Evolutionary conservation across 2,888 invertebrate genomes (phyloP), one percentile per base, ranked within the genome.

Genomic region (Drosophila affinis): DNA sequence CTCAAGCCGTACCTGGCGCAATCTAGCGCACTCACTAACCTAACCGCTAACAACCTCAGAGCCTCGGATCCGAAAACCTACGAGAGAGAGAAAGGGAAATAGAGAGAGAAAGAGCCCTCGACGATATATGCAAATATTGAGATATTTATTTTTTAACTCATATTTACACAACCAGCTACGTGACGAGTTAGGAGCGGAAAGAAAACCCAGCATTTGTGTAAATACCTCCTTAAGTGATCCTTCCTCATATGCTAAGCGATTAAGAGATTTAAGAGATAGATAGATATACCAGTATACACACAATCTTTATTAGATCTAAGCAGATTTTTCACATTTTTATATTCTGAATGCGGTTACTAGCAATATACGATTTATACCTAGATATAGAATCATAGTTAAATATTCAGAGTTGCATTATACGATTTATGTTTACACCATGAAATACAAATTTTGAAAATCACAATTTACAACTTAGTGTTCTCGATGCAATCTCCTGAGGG

Each of bases 181-280:
- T 88, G 84, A 82, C 83, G 56, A 68, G 73, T 69, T 75, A 72
- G 79, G 46, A 64, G 64, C 69, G 68, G 12, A 39, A 39, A n/a
- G 39, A 39, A 67, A 63, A 75, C 74, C 76, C 78, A 76, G 78
- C 75, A 86, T 81, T 75, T 87, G 86, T 87, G 86, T 87, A 87
- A 87, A 87, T 88, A 89, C 77, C 58, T 80, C 85, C 89, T 79
- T 75, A 87, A 89, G 87, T 87, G 87, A 87, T 87, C 89, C 89
- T 87, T 87, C 75, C 81, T 81, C 76, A 74, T 88, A 87, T 85
- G 86, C 87, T 86, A 86, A 87, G 89, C 89, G 85, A 78, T 75
- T 88, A 85, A 87, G 81, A 87, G 70, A 72, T 67, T 65, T 78
- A 86, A 78, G 78, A 74, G 68, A 86, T 65, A 75, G 65, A 65